Base-by-base conservation (phyloP, 2,113 vertebrate genomes). In the Condylura cristata region DNA sequence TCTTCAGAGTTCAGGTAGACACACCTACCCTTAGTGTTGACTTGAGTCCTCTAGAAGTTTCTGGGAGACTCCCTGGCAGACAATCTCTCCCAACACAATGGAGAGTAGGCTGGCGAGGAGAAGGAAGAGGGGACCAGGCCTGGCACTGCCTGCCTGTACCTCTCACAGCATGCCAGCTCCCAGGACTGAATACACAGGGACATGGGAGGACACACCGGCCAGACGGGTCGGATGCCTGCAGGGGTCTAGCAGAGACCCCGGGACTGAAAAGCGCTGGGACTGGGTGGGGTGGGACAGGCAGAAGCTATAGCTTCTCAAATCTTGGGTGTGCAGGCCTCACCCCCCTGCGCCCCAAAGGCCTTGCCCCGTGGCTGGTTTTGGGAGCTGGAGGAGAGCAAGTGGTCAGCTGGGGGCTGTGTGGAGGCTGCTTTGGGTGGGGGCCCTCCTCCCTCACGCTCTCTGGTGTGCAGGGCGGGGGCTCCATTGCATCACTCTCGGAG, bases 401-500 rank as follows among this genome's bases (percentile, higher is more conserved):
- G 58, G 88, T 80, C n/a, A 26, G 68, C 75, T 26, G 76, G 20
- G 30, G 68, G 60, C 51, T 28, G 71, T 86, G 65, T 3, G n/a
- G 87, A 79, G 91, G 90, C 87, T 75, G 92, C 86, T 63, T 80
- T 48, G 95, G 94, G 94, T 65, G 96, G 94, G 91, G 94, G 87
- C 89, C 76, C 1, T 89, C 86, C 96, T 95, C 94, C 93, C 89
- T 88, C 82, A 87, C 91, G 95, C 96, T 97, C 93, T 97, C 95
- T 97, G 94, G 72, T 97, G 96, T 86, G 68, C 88, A 93, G 97
- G 97, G 97, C 97, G 97, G 97, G 96, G 97, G 87, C 82, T 96
- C 94, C 94, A 96, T 97, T 97, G 97, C 97, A 89, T 97, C 97
- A 97, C 81, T 53, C 93, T 85, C 91, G 96, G 97, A 97, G 96